Evolutionary conservation across 2,888 invertebrate species (phyloP).

Genomic region (Synergus gifuensis): DNA sequence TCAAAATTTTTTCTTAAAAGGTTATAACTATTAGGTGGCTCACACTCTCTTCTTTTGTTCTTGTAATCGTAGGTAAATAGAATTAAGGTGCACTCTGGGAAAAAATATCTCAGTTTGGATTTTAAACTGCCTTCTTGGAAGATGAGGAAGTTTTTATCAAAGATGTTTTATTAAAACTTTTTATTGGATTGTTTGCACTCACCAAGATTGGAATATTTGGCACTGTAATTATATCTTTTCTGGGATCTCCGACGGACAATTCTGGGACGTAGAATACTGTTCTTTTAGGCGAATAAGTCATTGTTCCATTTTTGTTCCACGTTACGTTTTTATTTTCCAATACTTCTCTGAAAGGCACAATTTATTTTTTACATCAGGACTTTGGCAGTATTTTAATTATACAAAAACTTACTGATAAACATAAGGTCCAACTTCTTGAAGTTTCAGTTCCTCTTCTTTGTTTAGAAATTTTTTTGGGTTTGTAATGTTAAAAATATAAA

Average conservation of each 20-base stretch:
- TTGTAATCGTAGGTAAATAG: neutral
- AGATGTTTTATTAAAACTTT: neutral
- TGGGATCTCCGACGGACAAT: conserved; percentile 83
- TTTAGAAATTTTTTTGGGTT: conserved; percentile 84
- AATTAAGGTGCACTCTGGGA: neutral
- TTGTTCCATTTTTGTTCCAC: conserved; percentile 83
- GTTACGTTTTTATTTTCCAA: conserved; percentile 84
- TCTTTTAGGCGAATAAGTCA: conserved; percentile 83
- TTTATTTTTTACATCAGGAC: neutral
- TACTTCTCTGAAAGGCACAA: conserved; percentile 80
- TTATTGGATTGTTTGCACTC: conserved; percentile 74
- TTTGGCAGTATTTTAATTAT: no score
- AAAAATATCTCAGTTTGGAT: neutral
- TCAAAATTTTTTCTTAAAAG: neutral
- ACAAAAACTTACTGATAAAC: conserved; percentile 85
- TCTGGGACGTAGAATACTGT: conserved; percentile 82
- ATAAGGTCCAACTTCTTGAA: conserved; percentile 89
- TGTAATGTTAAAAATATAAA: conserved; percentile 90
- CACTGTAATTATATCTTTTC: conserved; percentile 81
- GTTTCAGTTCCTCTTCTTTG: conserved; percentile 83
- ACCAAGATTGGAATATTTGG: conserved; percentile 87
- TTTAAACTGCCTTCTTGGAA: neutral
- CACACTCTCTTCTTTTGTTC: neutral
- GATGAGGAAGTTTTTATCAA: neutral
- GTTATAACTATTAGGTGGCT: neutral